phyloP scores from a whole-genome alignment of 2,888 invertebrate species.

The Notodonta dromedarius region DNA sequence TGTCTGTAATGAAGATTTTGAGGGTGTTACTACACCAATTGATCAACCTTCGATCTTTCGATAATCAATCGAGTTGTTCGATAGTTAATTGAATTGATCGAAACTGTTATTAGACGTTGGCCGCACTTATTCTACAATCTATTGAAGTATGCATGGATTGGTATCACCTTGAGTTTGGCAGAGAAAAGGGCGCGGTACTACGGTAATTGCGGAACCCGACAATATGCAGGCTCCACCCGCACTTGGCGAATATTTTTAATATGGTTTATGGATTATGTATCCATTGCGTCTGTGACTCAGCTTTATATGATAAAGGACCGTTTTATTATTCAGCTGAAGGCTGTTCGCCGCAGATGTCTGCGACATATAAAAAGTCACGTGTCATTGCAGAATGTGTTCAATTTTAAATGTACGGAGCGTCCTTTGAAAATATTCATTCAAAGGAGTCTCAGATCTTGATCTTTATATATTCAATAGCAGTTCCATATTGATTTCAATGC shows the following conservation, averaged over 20 bases:
- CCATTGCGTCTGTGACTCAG: conserved; percentile 11
- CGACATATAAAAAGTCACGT: conserved; percentile 30
- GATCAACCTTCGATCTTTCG: no score
- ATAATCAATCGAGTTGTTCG: no score
- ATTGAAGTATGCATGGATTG: no score
- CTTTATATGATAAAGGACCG: conserved; percentile 19
- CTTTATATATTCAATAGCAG: background rate
- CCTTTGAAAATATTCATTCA: conserved; percentile 1
- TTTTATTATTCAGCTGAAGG: conserved; percentile 29
- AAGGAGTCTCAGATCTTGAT: background rate
- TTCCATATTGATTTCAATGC: conserved; percentile 1
- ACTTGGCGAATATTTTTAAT: background rate
- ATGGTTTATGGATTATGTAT: background rate
- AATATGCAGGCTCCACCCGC: no score
- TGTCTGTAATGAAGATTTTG: no score
- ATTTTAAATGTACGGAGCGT: conserved; percentile 18
- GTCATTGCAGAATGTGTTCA: conserved; percentile 26
- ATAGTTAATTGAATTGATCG: no score
- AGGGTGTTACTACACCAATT: no score
- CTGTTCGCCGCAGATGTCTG: conserved; percentile 24
- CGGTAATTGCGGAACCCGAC: no score
- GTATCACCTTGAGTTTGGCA: no score
- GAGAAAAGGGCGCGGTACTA: no score
- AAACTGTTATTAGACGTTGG: no score
- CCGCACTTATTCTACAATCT: no score